Evolutionary conservation across 2,113 vertebrate species (phyloP).

Genomic region (Pluvianellus socialis): DNA sequence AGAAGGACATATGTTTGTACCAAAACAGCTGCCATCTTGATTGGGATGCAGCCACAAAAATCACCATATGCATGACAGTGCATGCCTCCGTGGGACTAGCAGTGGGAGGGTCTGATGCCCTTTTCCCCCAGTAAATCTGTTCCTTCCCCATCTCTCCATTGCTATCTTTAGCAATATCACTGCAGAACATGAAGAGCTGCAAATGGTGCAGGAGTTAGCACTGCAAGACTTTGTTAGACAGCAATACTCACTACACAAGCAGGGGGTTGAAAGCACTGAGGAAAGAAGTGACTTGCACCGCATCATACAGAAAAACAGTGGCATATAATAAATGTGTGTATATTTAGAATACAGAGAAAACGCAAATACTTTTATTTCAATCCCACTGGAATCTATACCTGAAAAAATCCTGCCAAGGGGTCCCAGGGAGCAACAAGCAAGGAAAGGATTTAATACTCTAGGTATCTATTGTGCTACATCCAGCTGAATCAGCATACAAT

Average conservation of each 20-base stretch:
- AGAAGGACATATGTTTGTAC: not conserved
- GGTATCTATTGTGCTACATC: not conserved
- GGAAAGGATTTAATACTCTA: not conserved
- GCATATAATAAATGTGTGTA: not conserved
- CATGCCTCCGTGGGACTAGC: not conserved
- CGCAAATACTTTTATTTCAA: not conserved
- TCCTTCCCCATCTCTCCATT: not conserved
- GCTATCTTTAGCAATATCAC: not conserved
- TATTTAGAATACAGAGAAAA: not conserved
- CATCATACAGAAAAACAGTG: not conserved
- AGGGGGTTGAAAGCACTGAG: not conserved
- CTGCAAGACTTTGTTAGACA: not conserved
- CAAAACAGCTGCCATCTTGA: not conserved
- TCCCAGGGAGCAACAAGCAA: not conserved
- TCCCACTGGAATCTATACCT: not conserved
- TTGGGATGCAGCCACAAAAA: not conserved
- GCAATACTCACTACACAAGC: not conserved
- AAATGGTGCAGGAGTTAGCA: not conserved
- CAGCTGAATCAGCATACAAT: not conserved
- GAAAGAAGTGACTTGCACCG: not conserved
- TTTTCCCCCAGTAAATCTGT: not conserved
- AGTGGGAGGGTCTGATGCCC: not conserved
- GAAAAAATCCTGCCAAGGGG: not conserved
- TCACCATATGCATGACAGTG: accelerated
- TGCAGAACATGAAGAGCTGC: not conserved